A percentile compares a stretch with the other conserved stretches of the same genome.
Conservation (phyloP, 2,797 vertebrate genomes). For the Dermochelys coriacea region DNA sequence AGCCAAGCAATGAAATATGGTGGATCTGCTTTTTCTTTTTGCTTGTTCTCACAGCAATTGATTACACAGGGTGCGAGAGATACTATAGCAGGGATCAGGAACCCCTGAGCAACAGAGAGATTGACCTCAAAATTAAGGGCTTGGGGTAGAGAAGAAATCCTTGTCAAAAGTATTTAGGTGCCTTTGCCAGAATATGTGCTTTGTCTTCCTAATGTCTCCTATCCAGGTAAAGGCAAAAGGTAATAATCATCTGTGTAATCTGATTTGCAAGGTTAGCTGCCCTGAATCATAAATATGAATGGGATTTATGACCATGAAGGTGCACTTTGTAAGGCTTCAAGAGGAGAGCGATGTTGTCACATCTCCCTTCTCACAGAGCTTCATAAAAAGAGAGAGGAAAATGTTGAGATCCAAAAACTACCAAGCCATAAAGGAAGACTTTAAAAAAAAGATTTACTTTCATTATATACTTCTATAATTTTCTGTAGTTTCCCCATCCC, state of each 20-base stretch:
- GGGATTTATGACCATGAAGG: constrained; percentile 65
- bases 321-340: constrained; percentile 23
- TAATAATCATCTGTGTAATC: constrained; percentile 67
- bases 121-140: constrained; percentile 31
- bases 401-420: constrained; percentile 23
- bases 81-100: neutral
- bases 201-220: constrained; percentile 42
- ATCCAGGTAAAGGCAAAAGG: constrained; percentile 56
- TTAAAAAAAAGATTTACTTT: constrained; percentile 71
- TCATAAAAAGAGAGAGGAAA: neutral
- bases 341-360: neutral
- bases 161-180: constrained; percentile 3
- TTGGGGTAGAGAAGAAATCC: neutral
- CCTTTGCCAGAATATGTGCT: neutral
- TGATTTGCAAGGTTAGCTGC: constrained; percentile 73
- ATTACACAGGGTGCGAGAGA: neutral
- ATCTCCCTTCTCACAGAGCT: neutral
- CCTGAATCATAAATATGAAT: constrained; percentile 64
- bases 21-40: neutral
- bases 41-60: constrained; percentile 3
- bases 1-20: neutral
- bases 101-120: neutral
- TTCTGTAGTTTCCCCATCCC: constrained; percentile 61
- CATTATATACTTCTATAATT: constrained; percentile 77
- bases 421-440: constrained; percentile 67